Evolutionary conservation across 1,140 invertebrate species (phyloP).

Genomic region (Diorhabda elongata): DNA sequence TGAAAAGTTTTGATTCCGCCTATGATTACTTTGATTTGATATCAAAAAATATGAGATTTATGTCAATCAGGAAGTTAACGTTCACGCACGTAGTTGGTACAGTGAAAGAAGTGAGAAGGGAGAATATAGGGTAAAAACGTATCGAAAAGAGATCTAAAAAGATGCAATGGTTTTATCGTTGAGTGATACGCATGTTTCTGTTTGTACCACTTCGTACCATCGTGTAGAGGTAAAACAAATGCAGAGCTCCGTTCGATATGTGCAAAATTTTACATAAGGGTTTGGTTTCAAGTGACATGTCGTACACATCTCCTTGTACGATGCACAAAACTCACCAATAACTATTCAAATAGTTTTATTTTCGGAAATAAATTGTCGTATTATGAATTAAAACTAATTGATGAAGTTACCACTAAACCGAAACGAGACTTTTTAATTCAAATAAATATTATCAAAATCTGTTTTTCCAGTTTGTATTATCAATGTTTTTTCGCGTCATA

Average conservation of each 20-base stretch:
- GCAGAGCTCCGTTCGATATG: conserved; percentile 28
- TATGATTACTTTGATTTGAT: neutral
- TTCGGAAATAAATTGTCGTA: too few relatives aligned
- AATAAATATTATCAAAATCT: too few relatives aligned
- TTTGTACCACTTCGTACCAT: conserved; percentile 34
- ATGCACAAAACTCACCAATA: neutral
- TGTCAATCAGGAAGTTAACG: conserved; percentile 8
- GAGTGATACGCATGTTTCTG: conserved; percentile 31
- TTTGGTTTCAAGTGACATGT: conserved; percentile 6
- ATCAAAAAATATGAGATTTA: conserved; percentile 4
- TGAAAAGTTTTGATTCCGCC: neutral
- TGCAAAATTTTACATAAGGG: conserved; percentile 26
- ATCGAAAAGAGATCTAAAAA: conserved; percentile 20
- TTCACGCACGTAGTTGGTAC: conserved; percentile 6
- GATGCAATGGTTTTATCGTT: conserved; percentile 26
- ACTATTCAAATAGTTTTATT: too few relatives aligned
- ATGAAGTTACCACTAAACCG: too few relatives aligned
- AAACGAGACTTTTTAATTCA: too few relatives aligned
- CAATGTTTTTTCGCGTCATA: too few relatives aligned
- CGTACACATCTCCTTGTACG: neutral
- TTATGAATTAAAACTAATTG: too few relatives aligned
- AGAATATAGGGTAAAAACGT: conserved; percentile 7
- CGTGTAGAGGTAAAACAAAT: conserved; percentile 22
- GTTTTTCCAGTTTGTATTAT: too few relatives aligned
- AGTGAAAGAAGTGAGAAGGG: conserved; percentile 12